phyloP scores from a whole-genome alignment of 1,140 invertebrate genomes.

The Copidosoma floridanum region DNA sequence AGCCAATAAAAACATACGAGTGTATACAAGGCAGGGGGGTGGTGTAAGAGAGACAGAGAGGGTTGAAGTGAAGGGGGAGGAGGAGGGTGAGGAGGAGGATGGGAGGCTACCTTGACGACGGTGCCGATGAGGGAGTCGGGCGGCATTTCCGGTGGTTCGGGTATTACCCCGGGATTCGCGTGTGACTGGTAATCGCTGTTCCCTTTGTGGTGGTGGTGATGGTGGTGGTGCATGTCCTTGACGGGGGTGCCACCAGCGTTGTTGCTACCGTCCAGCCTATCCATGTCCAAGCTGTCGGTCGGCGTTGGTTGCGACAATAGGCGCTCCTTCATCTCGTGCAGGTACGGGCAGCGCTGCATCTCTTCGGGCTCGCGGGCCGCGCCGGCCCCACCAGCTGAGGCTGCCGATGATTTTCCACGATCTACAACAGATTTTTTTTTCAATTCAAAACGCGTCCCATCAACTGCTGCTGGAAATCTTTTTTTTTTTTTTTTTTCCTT shows the following conservation, averaged over 20 bases:
- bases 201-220: constrained; percentile 2
- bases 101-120: constrained; percentile 74
- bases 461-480: too few relatives aligned
- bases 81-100: constrained; percentile 12
- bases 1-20: too few relatives aligned
- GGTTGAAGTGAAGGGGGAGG: not conserved
- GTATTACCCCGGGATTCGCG: constrained; percentile 56
- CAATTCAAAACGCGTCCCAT: not conserved
- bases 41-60: too few relatives aligned
- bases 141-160: constrained; percentile 62
- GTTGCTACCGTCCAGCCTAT: constrained; percentile 52
- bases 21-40: too few relatives aligned
- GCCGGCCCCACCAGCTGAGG: not conserved
- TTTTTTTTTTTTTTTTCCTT: too few relatives aligned
- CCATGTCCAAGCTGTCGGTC: constrained; percentile 56
- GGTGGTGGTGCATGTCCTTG: not conserved
- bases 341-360: constrained; percentile 86
- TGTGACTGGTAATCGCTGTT: constrained; percentile 50
- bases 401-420: constrained; percentile 5
- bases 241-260: constrained; percentile 41
- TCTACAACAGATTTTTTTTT: constrained; percentile 10
- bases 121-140: constrained; percentile 73
- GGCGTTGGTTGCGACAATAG: constrained; percentile 67
- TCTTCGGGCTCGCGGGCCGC: constrained; percentile 44
- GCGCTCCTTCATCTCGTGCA: constrained; percentile 88